Percentiles rank a stretch among this genome's conserved stretches.
Evolutionary conservation across 2,113 vertebrate species (phyloP).

Genomic region (Cervus canadensis): DNA sequence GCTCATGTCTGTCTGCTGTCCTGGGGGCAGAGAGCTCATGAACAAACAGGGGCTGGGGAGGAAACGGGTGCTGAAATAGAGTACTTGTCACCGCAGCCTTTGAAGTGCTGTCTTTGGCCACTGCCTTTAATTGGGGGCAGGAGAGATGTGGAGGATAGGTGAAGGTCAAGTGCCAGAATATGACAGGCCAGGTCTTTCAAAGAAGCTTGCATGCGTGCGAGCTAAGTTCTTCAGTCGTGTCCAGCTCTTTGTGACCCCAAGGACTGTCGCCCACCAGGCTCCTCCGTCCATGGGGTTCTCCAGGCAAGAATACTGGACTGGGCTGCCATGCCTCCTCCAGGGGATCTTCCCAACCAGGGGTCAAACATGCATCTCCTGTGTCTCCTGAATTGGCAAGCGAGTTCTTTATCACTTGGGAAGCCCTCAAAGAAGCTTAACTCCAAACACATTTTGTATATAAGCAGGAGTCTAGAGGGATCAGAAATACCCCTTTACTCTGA

Average conservation of each 20-base stretch:
- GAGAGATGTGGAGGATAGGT: not conserved
- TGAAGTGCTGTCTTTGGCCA: not conserved
- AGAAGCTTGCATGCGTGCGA: not conserved
- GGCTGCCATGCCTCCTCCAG: not conserved
- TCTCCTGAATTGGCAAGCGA: not conserved
- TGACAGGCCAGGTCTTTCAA: not conserved
- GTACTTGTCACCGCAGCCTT: rapidly evolving
- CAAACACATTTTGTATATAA: not conserved
- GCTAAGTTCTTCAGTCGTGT: not conserved
- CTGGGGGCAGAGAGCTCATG: not conserved
- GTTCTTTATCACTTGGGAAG: not conserved
- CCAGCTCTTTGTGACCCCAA: rapidly evolving
- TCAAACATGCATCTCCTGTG: not conserved
- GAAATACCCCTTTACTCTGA: not conserved
- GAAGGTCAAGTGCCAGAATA: not conserved
- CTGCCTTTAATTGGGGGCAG: not conserved
- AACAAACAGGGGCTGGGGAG: not conserved
- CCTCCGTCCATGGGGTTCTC: not conserved
- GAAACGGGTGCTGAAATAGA: not conserved
- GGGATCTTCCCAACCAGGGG: not conserved
- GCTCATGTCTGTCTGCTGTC: not conserved
- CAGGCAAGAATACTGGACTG: not conserved
- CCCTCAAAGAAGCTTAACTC: not conserved
- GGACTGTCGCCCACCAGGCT: not conserved
- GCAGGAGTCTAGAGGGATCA: not conserved